phyloP scores from a whole-genome alignment of 2,797 vertebrate species.

The Miichthys miiuy region DNA sequence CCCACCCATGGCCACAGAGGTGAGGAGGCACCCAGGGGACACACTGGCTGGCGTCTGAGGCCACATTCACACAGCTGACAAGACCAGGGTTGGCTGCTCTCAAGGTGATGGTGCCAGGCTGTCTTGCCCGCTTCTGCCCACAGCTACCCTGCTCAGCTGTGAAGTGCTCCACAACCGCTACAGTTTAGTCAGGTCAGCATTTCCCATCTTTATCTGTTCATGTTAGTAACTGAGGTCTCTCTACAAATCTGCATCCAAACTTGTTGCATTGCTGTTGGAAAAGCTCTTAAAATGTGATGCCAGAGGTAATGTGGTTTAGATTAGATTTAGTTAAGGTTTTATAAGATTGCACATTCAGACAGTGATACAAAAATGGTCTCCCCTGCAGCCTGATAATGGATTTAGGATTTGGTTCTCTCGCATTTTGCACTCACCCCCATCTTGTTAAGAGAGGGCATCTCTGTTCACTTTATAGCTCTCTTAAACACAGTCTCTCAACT shows the following conservation, averaged over 20 bases:
- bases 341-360: background rate
- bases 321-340: background rate
- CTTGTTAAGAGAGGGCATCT: conserved; percentile 10
- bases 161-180: conserved; percentile 59
- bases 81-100: conserved; percentile 55
- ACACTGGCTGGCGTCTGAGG: conserved; percentile 69
- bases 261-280: background rate
- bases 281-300: background rate
- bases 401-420: background rate
- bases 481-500: conserved; percentile 41
- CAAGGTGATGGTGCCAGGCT: conserved; percentile 72
- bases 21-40: conserved; percentile 77
- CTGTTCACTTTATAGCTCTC: conserved; percentile 31
- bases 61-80: conserved; percentile 73
- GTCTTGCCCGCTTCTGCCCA: conserved; percentile 72
- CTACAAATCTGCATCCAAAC: conserved; percentile 6
- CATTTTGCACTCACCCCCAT: background rate
- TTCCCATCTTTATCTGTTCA: conserved; percentile 45
- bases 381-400: background rate
- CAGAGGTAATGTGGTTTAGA: background rate
- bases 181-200: conserved; percentile 49
- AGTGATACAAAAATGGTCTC: background rate
- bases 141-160: conserved; percentile 54
- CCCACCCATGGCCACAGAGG: conserved; percentile 65
- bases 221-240: conserved; percentile 8